Evolutionary conservation across 1,140 invertebrate species (phyloP), one percentile per base, ranked within the genome.

Genomic region (Aleiodes sp.): DNA sequence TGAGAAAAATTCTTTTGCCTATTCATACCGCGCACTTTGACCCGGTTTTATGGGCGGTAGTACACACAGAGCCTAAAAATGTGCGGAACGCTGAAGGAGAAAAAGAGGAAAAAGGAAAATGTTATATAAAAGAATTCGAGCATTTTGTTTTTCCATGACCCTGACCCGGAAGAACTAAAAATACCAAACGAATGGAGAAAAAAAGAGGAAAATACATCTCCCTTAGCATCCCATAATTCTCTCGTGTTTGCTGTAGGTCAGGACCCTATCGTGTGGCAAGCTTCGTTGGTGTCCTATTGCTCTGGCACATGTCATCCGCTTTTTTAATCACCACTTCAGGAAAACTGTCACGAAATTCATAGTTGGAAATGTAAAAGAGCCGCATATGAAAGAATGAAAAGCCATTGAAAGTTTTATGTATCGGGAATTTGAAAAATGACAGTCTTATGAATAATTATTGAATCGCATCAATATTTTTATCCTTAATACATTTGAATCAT

Each of bases 201-300:
- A 37, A 35, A 28, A 57, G 14, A 31, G 31, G 33, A 37, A 59
- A 66, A 57, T 28, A 66, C 14, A 19, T 78, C 67, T 75, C 71
- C 37, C 59, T 71, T 64, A 75, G 60, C 72, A 67, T 77, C 73
- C 76, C 76, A 82, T 79, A 82, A 84, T 78, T 83, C 80, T 81
- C 76, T 78, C 70, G 60, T 24, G 65, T 41, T 68, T 70, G 46
- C 43, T 63, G 56, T 66, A 39, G 72, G 70, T 67, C 75, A 72
- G 73, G 35, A 57, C 6, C n/a, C 10, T 33, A 70, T 52, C 28
- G 41, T 52, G 43, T 68, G 19, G 37, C 28, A 46, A 60, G 64
- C 65, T 64, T 65, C 35, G 60, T 46, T 52, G 67, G 43, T 41
- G 33, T 67, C 67, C 56, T 57, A 59, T 65, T 46, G 21, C 46